Conservation (phyloP, 2,113 vertebrate genomes). For the Salvelinus alpinus region DNA sequence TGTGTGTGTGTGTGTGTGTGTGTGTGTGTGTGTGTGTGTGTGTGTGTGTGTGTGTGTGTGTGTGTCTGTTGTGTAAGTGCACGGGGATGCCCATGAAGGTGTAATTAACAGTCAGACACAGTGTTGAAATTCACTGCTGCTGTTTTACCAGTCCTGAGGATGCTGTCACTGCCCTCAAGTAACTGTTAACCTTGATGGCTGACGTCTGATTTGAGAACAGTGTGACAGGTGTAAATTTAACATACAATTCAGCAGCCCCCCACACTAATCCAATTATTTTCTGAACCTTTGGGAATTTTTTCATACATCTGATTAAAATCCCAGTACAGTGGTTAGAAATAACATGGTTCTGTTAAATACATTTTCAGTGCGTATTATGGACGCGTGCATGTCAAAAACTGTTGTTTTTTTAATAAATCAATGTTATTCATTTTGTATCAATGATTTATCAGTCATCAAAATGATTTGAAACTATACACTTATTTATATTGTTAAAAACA, state of each 20-base stretch:
- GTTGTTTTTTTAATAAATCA: no score
- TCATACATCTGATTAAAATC: background rate
- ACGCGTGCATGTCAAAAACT: no score
- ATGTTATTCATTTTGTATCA: no score
- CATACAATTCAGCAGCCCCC: slow-evolving; percentile 55
- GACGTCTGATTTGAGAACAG: slow-evolving; percentile 63
- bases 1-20: background rate
- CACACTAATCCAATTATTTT: slow-evolving; percentile 71
- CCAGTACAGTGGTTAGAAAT: background rate
- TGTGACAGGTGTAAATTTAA: slow-evolving; percentile 71
- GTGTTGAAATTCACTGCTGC: slow-evolving; percentile 22
- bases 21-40: no score
- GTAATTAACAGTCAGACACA: background rate
- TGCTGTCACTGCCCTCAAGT: slow-evolving; percentile 46
- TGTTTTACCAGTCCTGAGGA: slow-evolving; percentile 39
- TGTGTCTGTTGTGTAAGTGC: background rate
- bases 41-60: background rate
- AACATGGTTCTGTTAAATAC: no score
- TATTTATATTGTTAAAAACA: no score
- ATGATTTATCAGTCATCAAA: no score
- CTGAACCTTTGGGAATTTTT: slow-evolving; percentile 34
- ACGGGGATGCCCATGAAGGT: background rate
- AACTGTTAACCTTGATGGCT: slow-evolving; percentile 59
- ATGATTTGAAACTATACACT: no score
- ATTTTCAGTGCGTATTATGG: no score